A percentile compares a stretch with the other conserved stretches of the same genome.
Conservation (phyloP, 2,113 vertebrate species). For the Uria lomvia region DNA sequence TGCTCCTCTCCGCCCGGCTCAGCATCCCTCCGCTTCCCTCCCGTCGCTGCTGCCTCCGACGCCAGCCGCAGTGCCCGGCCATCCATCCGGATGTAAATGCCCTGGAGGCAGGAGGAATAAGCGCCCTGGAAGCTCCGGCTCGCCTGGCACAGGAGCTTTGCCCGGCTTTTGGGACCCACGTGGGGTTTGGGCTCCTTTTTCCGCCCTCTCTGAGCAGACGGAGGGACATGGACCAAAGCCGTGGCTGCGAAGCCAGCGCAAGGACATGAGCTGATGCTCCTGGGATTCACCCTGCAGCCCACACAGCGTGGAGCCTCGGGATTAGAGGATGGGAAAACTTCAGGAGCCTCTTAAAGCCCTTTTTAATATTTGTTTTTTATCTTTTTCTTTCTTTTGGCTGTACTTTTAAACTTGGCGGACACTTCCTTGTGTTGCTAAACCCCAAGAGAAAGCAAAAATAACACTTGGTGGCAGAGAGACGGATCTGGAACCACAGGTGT, state of each 20-base stretch:
- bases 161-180: accelerated
- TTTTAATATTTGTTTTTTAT: too few species aligned
- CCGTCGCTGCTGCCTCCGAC: accelerated
- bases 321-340: accelerated
- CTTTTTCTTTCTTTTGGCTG: not conserved
- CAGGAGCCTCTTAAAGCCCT: not conserved
- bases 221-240: not conserved
- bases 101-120: too few species aligned
- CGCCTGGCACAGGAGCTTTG: accelerated
- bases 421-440: not conserved
- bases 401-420: not conserved
- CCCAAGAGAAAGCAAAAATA: not conserved
- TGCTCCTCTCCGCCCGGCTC: too few species aligned
- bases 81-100: too few species aligned
- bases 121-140: accelerated
- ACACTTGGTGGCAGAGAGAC: too few species aligned
- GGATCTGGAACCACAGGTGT: accelerated
- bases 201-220: too few species aligned
- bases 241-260: not conserved
- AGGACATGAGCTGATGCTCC: not conserved
- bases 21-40: too few species aligned
- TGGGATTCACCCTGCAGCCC: not conserved
- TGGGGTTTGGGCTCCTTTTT: not conserved
- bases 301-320: accelerated
- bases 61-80: not conserved